Conservation (phyloP, 2,113 vertebrate genomes). For the Chlamydotis undulata region DNA sequence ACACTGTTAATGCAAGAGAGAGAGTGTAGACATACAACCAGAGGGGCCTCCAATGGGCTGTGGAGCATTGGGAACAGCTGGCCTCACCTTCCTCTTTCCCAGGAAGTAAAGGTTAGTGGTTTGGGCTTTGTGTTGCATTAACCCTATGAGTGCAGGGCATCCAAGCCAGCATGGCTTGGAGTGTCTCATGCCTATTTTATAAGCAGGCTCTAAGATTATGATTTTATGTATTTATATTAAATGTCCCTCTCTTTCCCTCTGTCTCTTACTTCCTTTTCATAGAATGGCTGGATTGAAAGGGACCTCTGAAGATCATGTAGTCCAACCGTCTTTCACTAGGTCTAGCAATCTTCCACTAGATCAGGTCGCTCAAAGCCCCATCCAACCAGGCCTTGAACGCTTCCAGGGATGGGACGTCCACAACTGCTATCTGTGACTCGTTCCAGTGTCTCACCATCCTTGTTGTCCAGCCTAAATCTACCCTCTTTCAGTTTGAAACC, state of each 20-base stretch:
- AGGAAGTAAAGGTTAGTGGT: not conserved
- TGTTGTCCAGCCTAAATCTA: not conserved
- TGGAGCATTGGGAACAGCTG: not conserved
- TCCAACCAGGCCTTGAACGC: not conserved
- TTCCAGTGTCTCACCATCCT: not conserved
- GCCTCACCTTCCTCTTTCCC: fast-evolving
- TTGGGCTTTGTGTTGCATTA: not conserved
- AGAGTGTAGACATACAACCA: not conserved
- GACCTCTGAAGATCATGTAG: not conserved
- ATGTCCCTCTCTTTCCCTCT: not conserved
- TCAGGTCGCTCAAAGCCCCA: not conserved
- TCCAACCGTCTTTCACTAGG: not conserved
- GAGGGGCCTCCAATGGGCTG: fast-evolving
- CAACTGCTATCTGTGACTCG: not conserved
- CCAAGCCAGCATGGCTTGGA: not conserved
- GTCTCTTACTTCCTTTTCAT: not conserved
- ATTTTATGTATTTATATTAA: not conserved
- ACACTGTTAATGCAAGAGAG: not conserved
- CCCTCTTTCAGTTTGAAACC: not conserved
- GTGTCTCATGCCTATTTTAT: not conserved
- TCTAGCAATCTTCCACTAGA: not conserved
- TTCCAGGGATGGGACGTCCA: not conserved
- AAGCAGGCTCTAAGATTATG: not conserved
- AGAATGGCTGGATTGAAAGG: not conserved
- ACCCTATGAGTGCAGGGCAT: not conserved